Evolutionary conservation across 2,113 vertebrate genomes (phyloP).

Genomic region (Porphyrio hochstetteri): DNA sequence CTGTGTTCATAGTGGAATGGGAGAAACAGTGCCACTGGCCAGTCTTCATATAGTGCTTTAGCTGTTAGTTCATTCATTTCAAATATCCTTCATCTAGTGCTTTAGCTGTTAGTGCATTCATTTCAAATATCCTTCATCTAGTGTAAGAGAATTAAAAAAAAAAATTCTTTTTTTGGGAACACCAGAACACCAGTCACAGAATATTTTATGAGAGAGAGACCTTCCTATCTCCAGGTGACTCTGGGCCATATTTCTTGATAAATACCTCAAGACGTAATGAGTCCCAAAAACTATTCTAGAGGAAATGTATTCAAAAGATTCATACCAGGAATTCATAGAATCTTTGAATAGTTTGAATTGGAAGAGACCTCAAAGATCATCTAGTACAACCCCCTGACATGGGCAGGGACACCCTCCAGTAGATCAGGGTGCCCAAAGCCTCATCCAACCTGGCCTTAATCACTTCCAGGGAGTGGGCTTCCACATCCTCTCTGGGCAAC

Average conservation of each 20-base stretch:
- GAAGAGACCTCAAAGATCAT: no score
- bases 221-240: background rate
- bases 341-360: no score
- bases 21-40: background rate
- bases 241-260: accelerated
- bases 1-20: accelerated
- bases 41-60: background rate
- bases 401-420: no score
- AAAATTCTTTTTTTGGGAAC: background rate
- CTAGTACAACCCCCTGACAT: no score
- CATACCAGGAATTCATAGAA: no score
- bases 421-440: no score
- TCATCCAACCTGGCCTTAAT: no score
- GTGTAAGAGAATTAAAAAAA: background rate
- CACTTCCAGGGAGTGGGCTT: no score
- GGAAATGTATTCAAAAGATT: no score
- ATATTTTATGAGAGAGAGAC: background rate
- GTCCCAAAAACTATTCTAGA: background rate
- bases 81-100: background rate
- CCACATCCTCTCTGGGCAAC: no score
- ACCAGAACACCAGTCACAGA: background rate
- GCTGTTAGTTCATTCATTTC: background rate
- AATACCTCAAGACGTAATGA: background rate
- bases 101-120: background rate
- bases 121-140: background rate